Base-by-base conservation (phyloP, 2,113 vertebrate species). In the Chloropsis hardwickii region DNA sequence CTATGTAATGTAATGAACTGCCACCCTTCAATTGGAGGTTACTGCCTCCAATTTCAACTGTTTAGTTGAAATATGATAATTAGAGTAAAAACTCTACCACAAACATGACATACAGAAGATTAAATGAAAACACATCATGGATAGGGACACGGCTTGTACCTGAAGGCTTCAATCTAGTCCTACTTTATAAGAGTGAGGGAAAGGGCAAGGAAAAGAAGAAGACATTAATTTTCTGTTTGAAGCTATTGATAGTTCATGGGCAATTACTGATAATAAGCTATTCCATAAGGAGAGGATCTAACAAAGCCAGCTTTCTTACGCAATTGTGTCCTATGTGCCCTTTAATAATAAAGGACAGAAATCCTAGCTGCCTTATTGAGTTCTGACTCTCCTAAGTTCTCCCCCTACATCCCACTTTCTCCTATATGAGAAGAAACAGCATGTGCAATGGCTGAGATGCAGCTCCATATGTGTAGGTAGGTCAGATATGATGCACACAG, bases 151-250 rank as follows among this genome's bases (percentile, higher is more conserved):
- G 53, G 48, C 35, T 89, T 64, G 29, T 40, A 29, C 35, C 13
- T 47, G 37, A 85, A 81, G 24, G 24, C 24, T 84, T 78, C 80
- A 22, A 62, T 54, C 39, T 70, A 64, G 19, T 86, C 47, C 22
- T 70, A 13, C 45, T 13, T 14, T 35, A 5, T 11, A 64, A 60
- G 24, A 92, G 40, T 5, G 67, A 81, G 28, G 7, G 20, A 83
- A 78, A 15, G 21, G 50, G 25, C 35, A 66, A 50, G 9, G 13
- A 16, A 66, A 67, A 77, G 9, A 58, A 8, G 48, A 85, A 66
- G 11, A 51, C 70, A 93, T n/a, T 31, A 31, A 84, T 91, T 92
- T 91, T 44, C 19, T 23, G 18, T 86, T 81, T 90, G 56, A 94
- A 88, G 44, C 22, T 81, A 33, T 50, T 90, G 47, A 35, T 45